These are phyloP conservation scores for Dryobotodes eremita DNA, from an alignment of 2,888 invertebrate species.

Conservation along the genomic window DNA sequence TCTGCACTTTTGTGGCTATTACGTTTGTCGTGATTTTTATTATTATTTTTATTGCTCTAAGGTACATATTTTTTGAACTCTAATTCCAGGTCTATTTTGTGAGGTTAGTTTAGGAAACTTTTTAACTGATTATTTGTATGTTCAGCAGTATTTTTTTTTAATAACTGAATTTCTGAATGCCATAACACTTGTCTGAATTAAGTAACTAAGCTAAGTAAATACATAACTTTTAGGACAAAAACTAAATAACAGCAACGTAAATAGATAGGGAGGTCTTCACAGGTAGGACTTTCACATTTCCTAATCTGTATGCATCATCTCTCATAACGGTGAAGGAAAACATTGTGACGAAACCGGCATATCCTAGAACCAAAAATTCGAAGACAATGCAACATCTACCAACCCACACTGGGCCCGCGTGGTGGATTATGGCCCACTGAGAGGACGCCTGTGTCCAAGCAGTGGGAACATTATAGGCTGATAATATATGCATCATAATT, in stretches of 20 bases:
- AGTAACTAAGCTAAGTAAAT: not conserved
- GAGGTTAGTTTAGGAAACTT: not conserved
- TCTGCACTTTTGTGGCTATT: slow-evolving; percentile 61
- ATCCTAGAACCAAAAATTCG: too few relatives aligned
- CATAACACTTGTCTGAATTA: not conserved
- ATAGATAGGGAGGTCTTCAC: too few relatives aligned
- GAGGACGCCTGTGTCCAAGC: too few relatives aligned
- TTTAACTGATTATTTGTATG: not conserved
- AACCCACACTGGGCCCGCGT: too few relatives aligned
- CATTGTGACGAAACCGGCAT: too few relatives aligned
- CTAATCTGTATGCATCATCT: not conserved
- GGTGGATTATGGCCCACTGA: too few relatives aligned
- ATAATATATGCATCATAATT: not conserved
- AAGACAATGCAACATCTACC: too few relatives aligned
- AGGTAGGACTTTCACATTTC: not conserved
- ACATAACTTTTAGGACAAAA: not conserved
- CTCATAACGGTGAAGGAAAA: too few relatives aligned
- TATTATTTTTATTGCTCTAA: not conserved
- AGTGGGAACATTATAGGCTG: too few relatives aligned
- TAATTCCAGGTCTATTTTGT: not conserved
- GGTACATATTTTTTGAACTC: not conserved
- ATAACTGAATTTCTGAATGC: not conserved
- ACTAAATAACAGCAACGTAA: not conserved
- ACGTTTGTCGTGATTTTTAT: not conserved
- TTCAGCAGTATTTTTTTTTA: not conserved